phyloP scores from a whole-genome alignment of 2,113 vertebrate species.

The Myrmophylax atrothorax region DNA sequence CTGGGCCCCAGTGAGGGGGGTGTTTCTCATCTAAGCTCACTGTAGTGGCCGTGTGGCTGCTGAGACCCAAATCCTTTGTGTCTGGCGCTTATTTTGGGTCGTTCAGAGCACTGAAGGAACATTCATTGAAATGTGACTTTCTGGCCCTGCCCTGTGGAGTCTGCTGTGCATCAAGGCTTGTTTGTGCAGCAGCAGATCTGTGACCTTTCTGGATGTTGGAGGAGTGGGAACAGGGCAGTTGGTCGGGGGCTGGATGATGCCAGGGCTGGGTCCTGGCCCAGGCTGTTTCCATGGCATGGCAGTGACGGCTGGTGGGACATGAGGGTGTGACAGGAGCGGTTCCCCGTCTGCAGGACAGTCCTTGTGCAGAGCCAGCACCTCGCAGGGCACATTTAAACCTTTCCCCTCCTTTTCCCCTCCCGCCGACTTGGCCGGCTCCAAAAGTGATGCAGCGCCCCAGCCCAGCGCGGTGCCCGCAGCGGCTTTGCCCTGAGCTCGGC shows the following conservation, averaged over 20 bases:
- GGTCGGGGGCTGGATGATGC: background rate
- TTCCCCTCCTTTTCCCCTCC: background rate
- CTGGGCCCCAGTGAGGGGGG: background rate
- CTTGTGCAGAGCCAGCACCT: background rate
- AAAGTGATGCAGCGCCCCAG: rapidly evolving
- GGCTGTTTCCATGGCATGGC: background rate
- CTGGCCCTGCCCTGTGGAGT: background rate
- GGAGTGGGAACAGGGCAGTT: background rate
- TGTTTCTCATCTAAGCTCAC: rapidly evolving
- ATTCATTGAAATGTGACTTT: background rate
- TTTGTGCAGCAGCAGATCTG: background rate
- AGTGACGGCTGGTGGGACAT: rapidly evolving
- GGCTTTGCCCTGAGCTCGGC: background rate
- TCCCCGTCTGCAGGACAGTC: background rate
- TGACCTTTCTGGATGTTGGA: background rate
- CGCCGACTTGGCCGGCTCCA: background rate
- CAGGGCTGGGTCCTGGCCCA: background rate
- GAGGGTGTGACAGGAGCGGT: rapidly evolving
- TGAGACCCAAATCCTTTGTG: background rate
- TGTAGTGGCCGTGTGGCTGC: background rate
- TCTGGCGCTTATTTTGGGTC: background rate
- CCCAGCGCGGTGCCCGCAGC: background rate
- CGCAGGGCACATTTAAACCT: background rate
- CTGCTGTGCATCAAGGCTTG: background rate
- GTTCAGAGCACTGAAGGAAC: background rate